Evolutionary conservation across 2,888 invertebrate genomes (phyloP).

Genomic region (Tridacna gigas): DNA sequence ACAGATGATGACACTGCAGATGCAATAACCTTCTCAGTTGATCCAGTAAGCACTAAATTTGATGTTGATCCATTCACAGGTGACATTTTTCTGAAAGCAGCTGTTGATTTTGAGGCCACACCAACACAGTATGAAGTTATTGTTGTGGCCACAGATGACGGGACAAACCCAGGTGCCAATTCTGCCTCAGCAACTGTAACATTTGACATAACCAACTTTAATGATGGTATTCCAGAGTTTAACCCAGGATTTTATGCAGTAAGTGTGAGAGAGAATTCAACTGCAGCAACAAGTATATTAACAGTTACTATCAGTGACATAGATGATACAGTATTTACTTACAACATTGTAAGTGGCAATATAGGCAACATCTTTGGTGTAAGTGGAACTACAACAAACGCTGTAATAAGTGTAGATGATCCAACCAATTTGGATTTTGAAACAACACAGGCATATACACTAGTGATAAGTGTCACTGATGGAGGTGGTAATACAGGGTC

Average conservation of each 20-base stretch:
- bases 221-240: slow-evolving; percentile 78
- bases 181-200: slow-evolving; percentile 70
- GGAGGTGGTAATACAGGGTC: slow-evolving; percentile 74
- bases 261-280: slow-evolving; percentile 68
- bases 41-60: slow-evolving; percentile 59
- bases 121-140: slow-evolving; percentile 50
- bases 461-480: slow-evolving; percentile 91
- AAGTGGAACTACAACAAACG: slow-evolving; percentile 44
- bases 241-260: slow-evolving; percentile 68
- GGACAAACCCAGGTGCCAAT: slow-evolving; percentile 37
- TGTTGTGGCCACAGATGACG: slow-evolving; percentile 65
- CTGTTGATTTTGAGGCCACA: slow-evolving; percentile 63
- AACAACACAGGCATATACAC: slow-evolving; percentile 87
- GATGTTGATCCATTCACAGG: slow-evolving; percentile 65
- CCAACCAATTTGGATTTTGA: slow-evolving; percentile 75
- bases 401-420: slow-evolving; percentile 65
- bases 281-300: slow-evolving; percentile 54
- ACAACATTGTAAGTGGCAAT: slow-evolving; percentile 71
- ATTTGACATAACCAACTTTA: slow-evolving; percentile 74
- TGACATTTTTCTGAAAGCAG: slow-evolving; percentile 49
- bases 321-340: slow-evolving; percentile 68
- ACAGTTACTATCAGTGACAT: slow-evolving; percentile 72
- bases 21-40: slow-evolving; percentile 65
- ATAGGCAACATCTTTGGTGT: slow-evolving; percentile 66
- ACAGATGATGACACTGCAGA: slow-evolving; percentile 68